These are phyloP conservation scores for Eupristina koningsbergeri DNA, from an alignment of 1,140 invertebrate genomes.

Conservation along the genomic window DNA sequence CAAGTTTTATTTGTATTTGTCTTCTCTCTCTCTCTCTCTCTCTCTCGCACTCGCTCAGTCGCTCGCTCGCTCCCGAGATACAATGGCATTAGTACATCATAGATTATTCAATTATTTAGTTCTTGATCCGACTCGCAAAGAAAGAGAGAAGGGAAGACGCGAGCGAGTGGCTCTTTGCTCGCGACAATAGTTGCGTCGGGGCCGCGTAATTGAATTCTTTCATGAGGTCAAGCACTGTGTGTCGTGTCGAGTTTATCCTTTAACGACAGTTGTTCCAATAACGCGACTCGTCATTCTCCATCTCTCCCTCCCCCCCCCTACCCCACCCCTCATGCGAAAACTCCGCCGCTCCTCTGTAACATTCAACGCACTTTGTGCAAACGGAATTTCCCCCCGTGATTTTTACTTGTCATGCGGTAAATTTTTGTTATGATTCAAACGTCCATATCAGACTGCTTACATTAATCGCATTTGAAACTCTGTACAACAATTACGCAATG, in stretches of 20 bases:
- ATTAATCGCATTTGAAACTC: background rate
- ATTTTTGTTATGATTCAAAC: slow-evolving; percentile 7
- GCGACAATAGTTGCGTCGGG: slow-evolving; percentile 48
- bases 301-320: background rate
- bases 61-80: slow-evolving; percentile 39
- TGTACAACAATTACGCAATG: background rate
- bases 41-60: slow-evolving; percentile 18
- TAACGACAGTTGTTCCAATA: slow-evolving; percentile 61
- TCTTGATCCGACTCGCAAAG: slow-evolving; percentile 38
- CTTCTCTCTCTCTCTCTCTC: background rate
- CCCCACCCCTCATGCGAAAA: slow-evolving; percentile 10
- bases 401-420: background rate
- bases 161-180: slow-evolving; percentile 1
- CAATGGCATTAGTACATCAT: slow-evolving; percentile 56
- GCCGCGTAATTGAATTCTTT: slow-evolving; percentile 62
- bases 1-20: background rate
- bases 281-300: background rate
- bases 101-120: slow-evolving; percentile 61
- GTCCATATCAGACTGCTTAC: background rate
- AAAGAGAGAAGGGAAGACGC: slow-evolving; percentile 17
- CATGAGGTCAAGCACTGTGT: slow-evolving; percentile 55
- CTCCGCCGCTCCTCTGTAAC: too few relatives aligned
- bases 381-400: slow-evolving; percentile 28
- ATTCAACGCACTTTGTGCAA: background rate
- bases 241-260: slow-evolving; percentile 36